Conservation (phyloP, 2,113 vertebrate genomes). For the Otolemur garnettii region DNA sequence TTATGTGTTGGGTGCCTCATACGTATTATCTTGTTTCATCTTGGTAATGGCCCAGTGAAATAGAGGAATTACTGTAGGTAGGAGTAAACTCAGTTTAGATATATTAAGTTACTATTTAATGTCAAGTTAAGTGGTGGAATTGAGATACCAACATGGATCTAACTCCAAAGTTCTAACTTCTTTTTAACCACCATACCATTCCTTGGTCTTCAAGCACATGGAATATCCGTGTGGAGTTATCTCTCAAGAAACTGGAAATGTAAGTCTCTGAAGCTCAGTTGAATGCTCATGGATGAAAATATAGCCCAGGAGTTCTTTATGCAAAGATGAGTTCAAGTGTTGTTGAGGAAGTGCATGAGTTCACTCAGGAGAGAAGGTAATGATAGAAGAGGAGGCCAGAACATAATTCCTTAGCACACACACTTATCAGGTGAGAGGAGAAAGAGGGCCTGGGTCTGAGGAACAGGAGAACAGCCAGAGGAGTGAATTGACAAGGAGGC, state of each 20-base stretch:
- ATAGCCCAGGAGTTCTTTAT: not conserved
- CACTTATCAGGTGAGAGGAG: not conserved
- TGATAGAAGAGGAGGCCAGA: not conserved
- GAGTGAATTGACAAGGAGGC: not conserved
- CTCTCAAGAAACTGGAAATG: conserved; percentile 9
- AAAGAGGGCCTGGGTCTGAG: not conserved
- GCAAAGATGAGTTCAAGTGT: not conserved
- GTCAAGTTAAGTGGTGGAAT: not conserved
- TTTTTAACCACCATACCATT: not conserved
- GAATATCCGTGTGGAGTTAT: not conserved
- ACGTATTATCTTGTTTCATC: conserved; percentile 40
- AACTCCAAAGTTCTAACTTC: not conserved
- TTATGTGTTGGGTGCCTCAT: not conserved
- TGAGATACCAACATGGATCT: not conserved
- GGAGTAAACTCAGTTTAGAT: not conserved
- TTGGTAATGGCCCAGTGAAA: not conserved
- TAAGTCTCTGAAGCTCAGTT: not conserved
- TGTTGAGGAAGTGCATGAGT: not conserved
- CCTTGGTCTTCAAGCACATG: not conserved
- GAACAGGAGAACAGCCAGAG: not conserved
- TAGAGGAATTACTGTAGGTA: not conserved
- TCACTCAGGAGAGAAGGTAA: not conserved
- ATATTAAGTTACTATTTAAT: not conserved
- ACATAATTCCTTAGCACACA: not conserved
- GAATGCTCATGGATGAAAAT: not conserved